These are phyloP conservation scores for Trogon surrucura DNA, from an alignment of 2,113 vertebrate species.

Conservation along the genomic window DNA sequence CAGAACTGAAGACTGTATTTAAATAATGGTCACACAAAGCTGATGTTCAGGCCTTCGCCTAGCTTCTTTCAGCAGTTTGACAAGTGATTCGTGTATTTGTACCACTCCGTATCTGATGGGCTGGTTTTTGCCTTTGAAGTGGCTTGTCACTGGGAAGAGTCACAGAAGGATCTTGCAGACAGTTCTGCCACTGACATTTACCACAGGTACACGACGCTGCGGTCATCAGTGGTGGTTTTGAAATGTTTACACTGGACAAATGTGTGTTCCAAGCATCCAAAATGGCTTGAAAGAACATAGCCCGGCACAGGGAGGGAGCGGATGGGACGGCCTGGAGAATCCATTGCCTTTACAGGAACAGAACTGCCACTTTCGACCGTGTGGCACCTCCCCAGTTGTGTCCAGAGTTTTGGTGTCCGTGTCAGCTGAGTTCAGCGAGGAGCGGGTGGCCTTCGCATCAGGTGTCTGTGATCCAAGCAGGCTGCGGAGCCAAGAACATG, in stretches of 20 bases:
- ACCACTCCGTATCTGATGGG: conserved; percentile 50
- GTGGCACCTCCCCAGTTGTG: background rate
- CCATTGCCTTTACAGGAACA: conserved; percentile 12
- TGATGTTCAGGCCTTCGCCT: conserved; percentile 69
- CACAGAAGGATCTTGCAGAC: conserved; percentile 45
- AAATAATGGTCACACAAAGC: conserved; percentile 60
- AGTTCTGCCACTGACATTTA: conserved; percentile 68
- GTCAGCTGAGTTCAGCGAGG: conserved; percentile 62
- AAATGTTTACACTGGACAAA: conserved; percentile 67
- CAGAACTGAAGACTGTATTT: conserved; percentile 63
- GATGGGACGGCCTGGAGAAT: conserved; percentile 52
- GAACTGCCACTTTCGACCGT: conserved; percentile 47
- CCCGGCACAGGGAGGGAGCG: conserved; percentile 21
- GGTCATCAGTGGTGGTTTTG: conserved; percentile 45
- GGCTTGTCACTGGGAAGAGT: conserved; percentile 52
- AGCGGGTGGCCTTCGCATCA: conserved; percentile 60
- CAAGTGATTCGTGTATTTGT: background rate
- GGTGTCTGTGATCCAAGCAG: conserved; percentile 65
- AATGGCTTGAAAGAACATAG: conserved; percentile 53
- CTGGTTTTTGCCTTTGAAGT: conserved; percentile 42
- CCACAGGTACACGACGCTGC: conserved; percentile 11
- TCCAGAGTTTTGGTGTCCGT: conserved; percentile 49
- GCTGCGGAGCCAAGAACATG: conserved; percentile 67
- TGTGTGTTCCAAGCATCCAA: conserved; percentile 65
- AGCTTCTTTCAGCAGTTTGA: conserved; percentile 67